A percentile compares a stretch with the other conserved stretches of the same genome.
phyloP scores from a whole-genome alignment of 2,888 invertebrate genomes.

The Pollenia angustigena region DNA sequence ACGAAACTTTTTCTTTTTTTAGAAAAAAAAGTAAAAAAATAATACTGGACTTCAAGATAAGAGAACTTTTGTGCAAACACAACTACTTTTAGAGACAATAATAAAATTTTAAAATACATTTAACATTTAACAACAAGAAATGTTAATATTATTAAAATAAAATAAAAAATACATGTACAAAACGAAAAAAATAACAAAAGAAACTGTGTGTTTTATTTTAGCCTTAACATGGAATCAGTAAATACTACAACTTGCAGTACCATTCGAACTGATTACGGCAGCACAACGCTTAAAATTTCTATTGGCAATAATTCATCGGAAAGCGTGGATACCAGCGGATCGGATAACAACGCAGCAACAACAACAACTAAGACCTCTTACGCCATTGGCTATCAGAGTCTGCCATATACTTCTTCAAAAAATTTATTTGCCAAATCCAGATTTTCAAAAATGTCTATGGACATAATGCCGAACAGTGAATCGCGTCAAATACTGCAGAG shows the following conservation, averaged over 20 bases:
- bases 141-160: slow-evolving; percentile 28
- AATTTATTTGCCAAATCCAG: slow-evolving; percentile 64
- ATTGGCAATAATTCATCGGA: slow-evolving; percentile 52
- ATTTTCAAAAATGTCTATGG: slow-evolving; percentile 76
- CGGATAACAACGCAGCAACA: not conserved
- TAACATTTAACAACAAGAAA: slow-evolving; percentile 46
- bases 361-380: slow-evolving; percentile 27
- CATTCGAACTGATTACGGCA: slow-evolving; percentile 79
- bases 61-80: slow-evolving; percentile 53
- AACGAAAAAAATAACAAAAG: slow-evolving; percentile 29
- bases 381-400: slow-evolving; percentile 66
- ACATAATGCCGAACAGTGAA: slow-evolving; percentile 74
- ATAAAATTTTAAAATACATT: slow-evolving; percentile 38
- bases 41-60: slow-evolving; percentile 32
- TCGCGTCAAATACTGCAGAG: slow-evolving; percentile 74
- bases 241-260: slow-evolving; percentile 71
- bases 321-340: slow-evolving; percentile 36
- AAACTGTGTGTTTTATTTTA: slow-evolving; percentile 42
- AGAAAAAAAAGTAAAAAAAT: slow-evolving; percentile 3
- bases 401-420: slow-evolving; percentile 56
- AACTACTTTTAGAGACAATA: slow-evolving; percentile 14
- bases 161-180: not conserved
- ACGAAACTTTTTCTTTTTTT: slow-evolving; percentile 12
- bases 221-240: slow-evolving; percentile 61
- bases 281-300: slow-evolving; percentile 76